A percentile compares a stretch with the other conserved stretches of the same genome.
phyloP scores from a whole-genome alignment of 2,888 invertebrate genomes.

The Hypomecis punctinalis region DNA sequence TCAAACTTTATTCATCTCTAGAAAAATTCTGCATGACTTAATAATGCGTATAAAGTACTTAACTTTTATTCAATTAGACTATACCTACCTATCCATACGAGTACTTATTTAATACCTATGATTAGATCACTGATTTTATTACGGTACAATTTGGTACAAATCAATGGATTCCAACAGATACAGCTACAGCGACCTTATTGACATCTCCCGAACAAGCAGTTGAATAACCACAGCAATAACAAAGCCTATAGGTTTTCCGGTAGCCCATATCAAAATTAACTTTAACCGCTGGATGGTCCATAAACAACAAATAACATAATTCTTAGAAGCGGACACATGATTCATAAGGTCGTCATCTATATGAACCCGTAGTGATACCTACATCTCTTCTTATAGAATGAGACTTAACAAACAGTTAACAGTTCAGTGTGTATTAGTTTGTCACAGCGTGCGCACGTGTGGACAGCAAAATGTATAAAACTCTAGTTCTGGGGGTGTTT shows the following conservation, averaged over 20 bases:
- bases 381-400: conserved; percentile 3
- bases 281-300: background rate
- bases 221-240: conserved; percentile 4
- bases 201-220: conserved; percentile 3
- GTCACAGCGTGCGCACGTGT: conserved; percentile 28
- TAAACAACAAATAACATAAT: conserved; percentile 13
- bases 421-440: conserved; percentile 27
- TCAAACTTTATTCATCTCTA: too few relatives aligned
- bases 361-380: conserved; percentile 17
- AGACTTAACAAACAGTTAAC: background rate
- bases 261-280: conserved; percentile 9
- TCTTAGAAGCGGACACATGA: conserved; percentile 27
- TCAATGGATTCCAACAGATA: too few relatives aligned
- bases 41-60: too few relatives aligned
- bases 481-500: conserved; percentile 54
- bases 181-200: too few relatives aligned
- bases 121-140: too few relatives aligned
- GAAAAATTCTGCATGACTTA: too few relatives aligned
- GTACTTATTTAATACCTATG: too few relatives aligned
- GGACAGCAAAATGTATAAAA: conserved; percentile 53
- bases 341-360: conserved; percentile 26
- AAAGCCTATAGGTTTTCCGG: conserved; percentile 1
- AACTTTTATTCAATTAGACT: too few relatives aligned
- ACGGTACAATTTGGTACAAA: too few relatives aligned
- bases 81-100: too few relatives aligned